A percentile compares a stretch with the other conserved stretches of the same genome.
These are phyloP conservation scores for Andricus curvator DNA, from an alignment of 2,888 invertebrate species.

Conservation along the genomic window DNA sequence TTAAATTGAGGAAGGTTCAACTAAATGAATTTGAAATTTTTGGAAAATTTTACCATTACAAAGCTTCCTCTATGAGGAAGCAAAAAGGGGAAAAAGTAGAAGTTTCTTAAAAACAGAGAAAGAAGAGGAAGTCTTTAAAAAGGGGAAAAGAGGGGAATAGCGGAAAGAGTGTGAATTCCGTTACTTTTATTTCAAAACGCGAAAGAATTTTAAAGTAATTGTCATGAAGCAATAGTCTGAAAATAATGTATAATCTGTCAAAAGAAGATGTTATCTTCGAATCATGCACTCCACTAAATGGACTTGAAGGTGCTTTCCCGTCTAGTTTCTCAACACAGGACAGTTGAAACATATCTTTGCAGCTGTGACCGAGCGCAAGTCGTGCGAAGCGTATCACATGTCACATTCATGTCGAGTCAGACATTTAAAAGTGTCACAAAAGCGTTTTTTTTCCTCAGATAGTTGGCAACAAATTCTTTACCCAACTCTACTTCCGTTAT, in stretches of 20 bases:
- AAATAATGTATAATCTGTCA: not conserved
- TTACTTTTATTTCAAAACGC: no score
- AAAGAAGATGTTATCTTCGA: not conserved
- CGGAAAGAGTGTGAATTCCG: no score
- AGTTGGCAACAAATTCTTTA: not conserved
- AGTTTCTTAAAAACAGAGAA: no score
- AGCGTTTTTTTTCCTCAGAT: not conserved
- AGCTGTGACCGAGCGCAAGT: conserved; percentile 20
- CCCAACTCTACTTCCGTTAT: not conserved
- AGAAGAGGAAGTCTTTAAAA: no score
- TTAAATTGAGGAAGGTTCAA: no score
- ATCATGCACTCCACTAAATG: conserved; percentile 6
- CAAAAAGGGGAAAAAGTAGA: no score
- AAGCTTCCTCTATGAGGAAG: no score
- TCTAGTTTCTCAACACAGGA: not conserved
- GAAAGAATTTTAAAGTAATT: no score
- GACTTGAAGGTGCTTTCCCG: conserved; percentile 8
- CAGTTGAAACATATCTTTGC: not conserved
- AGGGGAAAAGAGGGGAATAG: no score
- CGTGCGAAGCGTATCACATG: conserved; percentile 18
- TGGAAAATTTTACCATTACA: no score
- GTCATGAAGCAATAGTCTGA: no score
- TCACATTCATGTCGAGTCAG: conserved; percentile 30
- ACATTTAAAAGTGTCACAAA: conserved; percentile 8
- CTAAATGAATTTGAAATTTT: no score